A percentile compares a stretch with the other conserved stretches of the same genome.
Evolutionary conservation across 2,797 vertebrate species (phyloP).

Genomic region (Darevskia nairensis): DNA sequence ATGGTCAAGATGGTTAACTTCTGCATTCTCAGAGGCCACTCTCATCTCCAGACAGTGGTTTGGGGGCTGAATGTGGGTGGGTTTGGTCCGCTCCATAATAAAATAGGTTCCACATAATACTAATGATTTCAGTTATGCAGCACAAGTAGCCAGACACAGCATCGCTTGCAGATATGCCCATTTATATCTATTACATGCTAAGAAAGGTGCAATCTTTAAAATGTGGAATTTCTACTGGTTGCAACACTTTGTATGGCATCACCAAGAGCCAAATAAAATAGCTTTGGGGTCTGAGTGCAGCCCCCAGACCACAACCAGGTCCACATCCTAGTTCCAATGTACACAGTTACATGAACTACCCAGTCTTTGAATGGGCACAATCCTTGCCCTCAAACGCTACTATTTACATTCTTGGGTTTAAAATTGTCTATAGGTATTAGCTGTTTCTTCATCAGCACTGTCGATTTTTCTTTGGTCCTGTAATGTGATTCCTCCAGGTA

Average conservation of each 20-base stretch:
- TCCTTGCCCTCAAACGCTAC: neutral
- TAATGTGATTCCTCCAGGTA: neutral
- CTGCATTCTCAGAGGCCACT: neutral
- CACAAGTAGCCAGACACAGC: neutral
- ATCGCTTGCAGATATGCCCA: neutral
- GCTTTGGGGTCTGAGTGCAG: neutral
- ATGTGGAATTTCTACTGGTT: neutral
- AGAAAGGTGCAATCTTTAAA: neutral
- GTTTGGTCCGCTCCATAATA: neutral
- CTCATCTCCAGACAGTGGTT: neutral
- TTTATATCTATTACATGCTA: neutral
- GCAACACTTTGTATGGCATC: too few species aligned
- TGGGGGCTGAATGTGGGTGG: neutral
- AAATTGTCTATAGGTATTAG: neutral
- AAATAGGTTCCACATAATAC: too few species aligned
- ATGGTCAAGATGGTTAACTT: neutral
- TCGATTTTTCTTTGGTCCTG: neutral
- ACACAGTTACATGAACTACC: neutral
- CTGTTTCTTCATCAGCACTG: neutral
- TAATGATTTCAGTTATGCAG: too few species aligned
- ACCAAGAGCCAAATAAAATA: neutral
- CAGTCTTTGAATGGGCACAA: neutral
- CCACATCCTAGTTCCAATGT: neutral
- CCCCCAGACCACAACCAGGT: neutral
- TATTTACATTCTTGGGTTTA: neutral